These are phyloP conservation scores for Heterotilapia buettikoferi DNA, from an alignment of 2,113 vertebrate genomes.

Conservation along the genomic window DNA sequence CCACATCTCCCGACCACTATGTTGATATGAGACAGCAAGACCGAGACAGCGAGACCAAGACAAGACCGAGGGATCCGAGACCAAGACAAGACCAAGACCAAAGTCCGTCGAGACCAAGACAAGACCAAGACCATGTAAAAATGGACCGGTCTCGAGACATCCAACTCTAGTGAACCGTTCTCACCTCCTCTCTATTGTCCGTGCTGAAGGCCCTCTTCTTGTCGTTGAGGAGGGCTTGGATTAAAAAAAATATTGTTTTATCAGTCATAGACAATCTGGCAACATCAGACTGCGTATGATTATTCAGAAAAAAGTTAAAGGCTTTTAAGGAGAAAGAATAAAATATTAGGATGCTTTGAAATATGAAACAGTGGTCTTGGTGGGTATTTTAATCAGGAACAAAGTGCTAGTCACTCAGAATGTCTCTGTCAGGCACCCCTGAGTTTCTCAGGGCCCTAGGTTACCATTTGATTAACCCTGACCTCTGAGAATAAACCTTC, in stretches of 20 bases:
- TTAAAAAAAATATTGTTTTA: neutral
- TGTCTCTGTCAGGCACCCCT: neutral
- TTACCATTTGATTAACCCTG: neutral
- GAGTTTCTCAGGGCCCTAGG: neutral
- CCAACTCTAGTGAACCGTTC: neutral
- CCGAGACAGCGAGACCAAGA: too few relatives aligned
- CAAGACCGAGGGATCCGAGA: too few relatives aligned
- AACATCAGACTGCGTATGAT: neutral
- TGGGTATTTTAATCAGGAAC: neutral
- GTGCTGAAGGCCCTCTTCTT: neutral
- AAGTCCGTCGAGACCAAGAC: neutral
- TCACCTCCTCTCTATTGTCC: neutral
- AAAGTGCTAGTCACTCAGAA: neutral
- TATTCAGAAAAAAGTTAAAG: neutral
- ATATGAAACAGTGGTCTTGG: neutral
- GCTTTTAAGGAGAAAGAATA: neutral
- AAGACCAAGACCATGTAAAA: neutral
- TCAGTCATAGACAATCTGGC: neutral
- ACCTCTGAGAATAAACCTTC: neutral
- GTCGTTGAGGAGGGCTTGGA: neutral
- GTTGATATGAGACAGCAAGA: neutral
- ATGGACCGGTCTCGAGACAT: neutral
- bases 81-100: neutral
- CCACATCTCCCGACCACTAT: neutral
- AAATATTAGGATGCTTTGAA: neutral